Percentiles rank a stretch among this genome's conserved stretches.
phyloP scores from a whole-genome alignment of 1,140 invertebrate species.

The Aradophagus sp. region DNA sequence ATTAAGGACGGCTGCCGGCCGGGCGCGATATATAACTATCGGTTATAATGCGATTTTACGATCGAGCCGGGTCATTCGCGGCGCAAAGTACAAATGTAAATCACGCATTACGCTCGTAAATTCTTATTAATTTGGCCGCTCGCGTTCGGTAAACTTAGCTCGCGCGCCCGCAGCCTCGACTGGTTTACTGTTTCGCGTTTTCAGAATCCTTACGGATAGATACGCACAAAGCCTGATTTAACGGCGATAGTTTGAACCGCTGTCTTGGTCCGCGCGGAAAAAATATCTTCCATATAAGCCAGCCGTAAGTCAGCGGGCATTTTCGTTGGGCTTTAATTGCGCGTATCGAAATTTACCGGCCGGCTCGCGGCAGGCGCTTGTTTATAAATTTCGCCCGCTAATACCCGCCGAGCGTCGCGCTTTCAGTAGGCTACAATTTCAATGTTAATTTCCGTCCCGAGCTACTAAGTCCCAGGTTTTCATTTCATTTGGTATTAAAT shows the following conservation, averaged over 20 bases:
- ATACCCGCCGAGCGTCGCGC: conserved; percentile 1
- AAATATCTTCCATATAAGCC: conserved; percentile 41
- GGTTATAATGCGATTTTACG: conserved; percentile 52
- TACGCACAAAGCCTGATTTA: conserved; percentile 35
- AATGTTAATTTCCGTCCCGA: conserved; percentile 34
- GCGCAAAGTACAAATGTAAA: conserved; percentile 45
- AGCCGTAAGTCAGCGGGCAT: conserved; percentile 28
- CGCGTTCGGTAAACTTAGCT: conserved; percentile 33
- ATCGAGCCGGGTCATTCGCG: conserved; percentile 36
- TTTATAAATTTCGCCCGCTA: conserved; percentile 23
- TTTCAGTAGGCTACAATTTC: conserved; percentile 40
- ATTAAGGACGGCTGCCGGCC: conserved; percentile 45
- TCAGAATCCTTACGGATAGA: conserved; percentile 27
- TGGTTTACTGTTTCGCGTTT: conserved; percentile 33
- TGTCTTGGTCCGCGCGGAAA: conserved; percentile 22
- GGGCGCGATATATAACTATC: conserved; percentile 32
- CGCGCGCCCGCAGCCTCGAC: conserved; percentile 3
- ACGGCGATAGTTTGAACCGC: conserved; percentile 30
- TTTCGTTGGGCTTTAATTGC: conserved; percentile 33
- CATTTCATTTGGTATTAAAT: conserved; percentile 45
- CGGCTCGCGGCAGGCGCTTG: not conserved
- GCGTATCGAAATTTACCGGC: conserved; percentile 27
- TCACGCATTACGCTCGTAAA: conserved; percentile 45
- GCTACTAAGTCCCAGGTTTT: conserved; percentile 31
- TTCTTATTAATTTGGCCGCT: conserved; percentile 49